Evolutionary conservation across 2,113 vertebrate genomes (phyloP).

Genomic region (Vulpes ferrilata): DNA sequence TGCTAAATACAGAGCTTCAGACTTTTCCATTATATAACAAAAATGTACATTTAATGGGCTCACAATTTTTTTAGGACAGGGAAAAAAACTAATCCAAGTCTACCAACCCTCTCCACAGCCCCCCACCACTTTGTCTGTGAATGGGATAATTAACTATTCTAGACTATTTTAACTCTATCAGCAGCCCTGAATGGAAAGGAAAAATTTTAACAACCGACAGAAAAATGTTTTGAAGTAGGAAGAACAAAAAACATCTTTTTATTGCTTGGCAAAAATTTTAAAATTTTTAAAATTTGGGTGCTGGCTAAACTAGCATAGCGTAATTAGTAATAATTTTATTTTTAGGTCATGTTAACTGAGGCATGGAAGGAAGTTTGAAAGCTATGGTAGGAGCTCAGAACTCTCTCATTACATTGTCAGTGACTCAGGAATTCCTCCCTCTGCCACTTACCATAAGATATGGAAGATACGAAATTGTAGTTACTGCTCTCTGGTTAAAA

Average conservation of each 20-base stretch:
- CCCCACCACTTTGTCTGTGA: neutral
- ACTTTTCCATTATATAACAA: neutral
- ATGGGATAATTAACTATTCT: neutral
- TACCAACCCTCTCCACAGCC: neutral
- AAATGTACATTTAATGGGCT: neutral
- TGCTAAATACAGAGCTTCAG: neutral
- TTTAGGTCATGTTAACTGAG: neutral
- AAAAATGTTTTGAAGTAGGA: neutral
- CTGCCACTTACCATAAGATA: neutral
- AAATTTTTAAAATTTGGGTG: neutral
- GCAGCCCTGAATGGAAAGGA: neutral
- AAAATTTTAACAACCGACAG: neutral
- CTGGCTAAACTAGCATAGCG: neutral
- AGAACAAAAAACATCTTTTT: neutral
- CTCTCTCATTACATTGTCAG: neutral
- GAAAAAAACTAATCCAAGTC: neutral
- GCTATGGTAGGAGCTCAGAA: neutral
- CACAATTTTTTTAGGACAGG: neutral
- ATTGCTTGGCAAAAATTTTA: neutral
- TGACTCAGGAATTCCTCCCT: neutral
- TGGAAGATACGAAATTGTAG: neutral
- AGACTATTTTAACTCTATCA: neutral
- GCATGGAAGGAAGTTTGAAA: neutral
- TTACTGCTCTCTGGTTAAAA: neutral
- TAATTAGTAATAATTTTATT: neutral